These are phyloP conservation scores for Ranitomeya variabilis DNA, from an alignment of 2,113 vertebrate species.

Conservation along the genomic window DNA sequence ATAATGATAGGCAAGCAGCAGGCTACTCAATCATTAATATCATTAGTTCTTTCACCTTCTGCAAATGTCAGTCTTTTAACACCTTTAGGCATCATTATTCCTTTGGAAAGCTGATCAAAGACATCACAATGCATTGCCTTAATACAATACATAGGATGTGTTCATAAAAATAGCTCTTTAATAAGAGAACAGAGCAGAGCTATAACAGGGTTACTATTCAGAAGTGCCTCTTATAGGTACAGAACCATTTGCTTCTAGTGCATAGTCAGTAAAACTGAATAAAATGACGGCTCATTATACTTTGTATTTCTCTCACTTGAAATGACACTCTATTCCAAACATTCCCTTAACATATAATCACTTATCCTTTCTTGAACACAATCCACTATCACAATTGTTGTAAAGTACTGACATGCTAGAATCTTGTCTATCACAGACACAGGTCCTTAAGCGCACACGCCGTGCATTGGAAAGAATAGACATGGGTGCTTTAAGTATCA, in stretches of 20 bases:
- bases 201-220: not conserved
- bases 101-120: conserved; percentile 2
- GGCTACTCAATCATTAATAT: not conserved
- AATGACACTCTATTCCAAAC: not conserved
- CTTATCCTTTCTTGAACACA: not conserved
- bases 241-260: not conserved
- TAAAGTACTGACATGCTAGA: not conserved
- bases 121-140: rapidly evolving
- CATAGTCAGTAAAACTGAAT: not conserved
- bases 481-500: not conserved
- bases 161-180: conserved; percentile 1
- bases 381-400: not conserved
- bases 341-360: not conserved
- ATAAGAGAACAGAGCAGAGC: conserved; percentile 1
- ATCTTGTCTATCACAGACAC: not conserved
- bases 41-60: conserved; percentile 21
- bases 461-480: not conserved
- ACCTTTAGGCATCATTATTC: conserved; percentile 17
- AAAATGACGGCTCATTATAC: not conserved
- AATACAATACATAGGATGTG: not conserved
- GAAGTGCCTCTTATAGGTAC: conserved; percentile 3
- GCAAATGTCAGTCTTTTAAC: conserved; percentile 25
- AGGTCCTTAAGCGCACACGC: conserved; percentile 2
- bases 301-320: not conserved
- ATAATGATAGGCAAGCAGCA: conserved; percentile 9